These are phyloP conservation scores for Phrynosoma platyrhinos DNA, from an alignment of 2,113 vertebrate species.

Conservation along the genomic window DNA sequence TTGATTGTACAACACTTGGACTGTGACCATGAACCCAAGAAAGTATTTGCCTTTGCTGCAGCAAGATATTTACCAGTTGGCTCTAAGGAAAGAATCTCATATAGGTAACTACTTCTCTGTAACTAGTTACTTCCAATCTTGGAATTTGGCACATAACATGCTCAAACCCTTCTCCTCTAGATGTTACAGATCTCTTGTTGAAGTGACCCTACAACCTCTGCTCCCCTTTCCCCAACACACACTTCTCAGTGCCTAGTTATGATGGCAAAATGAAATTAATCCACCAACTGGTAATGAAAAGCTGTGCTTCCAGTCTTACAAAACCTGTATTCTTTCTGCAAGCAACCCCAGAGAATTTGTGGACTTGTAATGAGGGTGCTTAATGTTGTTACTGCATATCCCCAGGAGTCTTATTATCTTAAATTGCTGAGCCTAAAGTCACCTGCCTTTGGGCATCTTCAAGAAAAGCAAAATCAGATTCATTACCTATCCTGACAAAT, in stretches of 20 bases:
- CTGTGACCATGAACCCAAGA: too few species aligned
- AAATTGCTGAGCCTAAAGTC: slow-evolving; percentile 67
- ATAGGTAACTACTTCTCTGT: too few species aligned
- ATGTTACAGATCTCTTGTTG: not conserved
- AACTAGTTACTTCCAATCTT: not conserved
- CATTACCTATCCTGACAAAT: slow-evolving; percentile 65
- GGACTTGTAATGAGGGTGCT: slow-evolving; percentile 55
- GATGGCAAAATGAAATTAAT: not conserved
- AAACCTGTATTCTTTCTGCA: slow-evolving; percentile 23
- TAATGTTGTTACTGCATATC: slow-evolving; percentile 56
- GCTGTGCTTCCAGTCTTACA: too few species aligned
- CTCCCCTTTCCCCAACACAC: too few species aligned
- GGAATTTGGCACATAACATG: not conserved
- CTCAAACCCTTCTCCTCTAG: not conserved
- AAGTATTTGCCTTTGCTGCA: too few species aligned
- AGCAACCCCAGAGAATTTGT: slow-evolving; percentile 48
- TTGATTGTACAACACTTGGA: too few species aligned
- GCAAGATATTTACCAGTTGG: too few species aligned
- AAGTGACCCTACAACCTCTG: not conserved
- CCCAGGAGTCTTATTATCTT: slow-evolving; percentile 67
- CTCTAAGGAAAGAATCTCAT: too few species aligned
- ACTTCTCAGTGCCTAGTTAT: not conserved
- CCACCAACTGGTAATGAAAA: not conserved
- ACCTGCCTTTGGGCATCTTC: slow-evolving; percentile 66
- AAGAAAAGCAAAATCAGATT: slow-evolving; percentile 63